Conservation (phyloP, 2,797 vertebrate genomes). For the Coracias cyanogaster region DNA sequence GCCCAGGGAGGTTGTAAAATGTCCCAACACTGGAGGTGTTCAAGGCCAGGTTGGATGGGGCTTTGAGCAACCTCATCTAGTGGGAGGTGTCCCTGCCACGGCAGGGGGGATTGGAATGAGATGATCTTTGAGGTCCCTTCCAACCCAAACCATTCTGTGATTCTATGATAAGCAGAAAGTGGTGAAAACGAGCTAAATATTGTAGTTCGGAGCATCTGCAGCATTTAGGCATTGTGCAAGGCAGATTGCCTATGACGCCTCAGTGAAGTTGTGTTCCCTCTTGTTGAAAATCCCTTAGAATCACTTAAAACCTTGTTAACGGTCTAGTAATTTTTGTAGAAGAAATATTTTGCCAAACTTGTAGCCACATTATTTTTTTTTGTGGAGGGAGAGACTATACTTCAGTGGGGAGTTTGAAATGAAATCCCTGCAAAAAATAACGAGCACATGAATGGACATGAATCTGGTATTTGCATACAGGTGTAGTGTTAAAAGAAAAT, state of each 20-base stretch:
- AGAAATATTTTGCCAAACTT: not conserved
- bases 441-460: conserved; percentile 44
- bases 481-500: conserved; percentile 46
- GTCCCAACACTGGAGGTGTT: no score
- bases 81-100: no score
- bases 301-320: not conserved
- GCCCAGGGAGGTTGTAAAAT: no score
- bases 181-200: not conserved
- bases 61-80: no score
- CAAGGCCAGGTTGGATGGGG: no score
- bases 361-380: not conserved
- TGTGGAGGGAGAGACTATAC: not conserved
- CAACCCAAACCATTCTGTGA: no score
- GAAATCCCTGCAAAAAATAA: not conserved
- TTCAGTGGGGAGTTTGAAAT: not conserved
- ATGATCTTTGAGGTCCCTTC: no score
- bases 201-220: not conserved
- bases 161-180: not conserved
- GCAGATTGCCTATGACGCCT: not conserved
- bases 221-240: not conserved
- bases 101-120: no score
- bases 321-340: not conserved
- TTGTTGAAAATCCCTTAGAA: not conserved
- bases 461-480: conserved; percentile 56
- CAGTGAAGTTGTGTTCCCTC: not conserved